Evolutionary conservation across 2,888 invertebrate species (phyloP).

Genomic region (Lithophane leautieri): DNA sequence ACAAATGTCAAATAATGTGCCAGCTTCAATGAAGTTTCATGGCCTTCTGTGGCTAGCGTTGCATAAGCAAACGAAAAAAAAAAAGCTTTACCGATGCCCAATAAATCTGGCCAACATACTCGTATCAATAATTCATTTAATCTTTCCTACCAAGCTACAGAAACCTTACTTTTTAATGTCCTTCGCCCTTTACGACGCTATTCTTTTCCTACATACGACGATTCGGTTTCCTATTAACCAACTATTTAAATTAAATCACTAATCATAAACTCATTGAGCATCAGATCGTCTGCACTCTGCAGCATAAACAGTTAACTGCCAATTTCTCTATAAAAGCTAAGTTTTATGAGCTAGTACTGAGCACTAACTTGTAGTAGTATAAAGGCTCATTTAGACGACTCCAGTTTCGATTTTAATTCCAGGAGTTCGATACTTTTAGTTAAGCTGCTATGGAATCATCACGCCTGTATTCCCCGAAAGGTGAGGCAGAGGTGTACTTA

Average conservation of each 20-base stretch:
- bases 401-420: background rate
- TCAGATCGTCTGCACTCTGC: background rate
- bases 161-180: too few species aligned
- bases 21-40: too few species aligned
- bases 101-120: background rate
- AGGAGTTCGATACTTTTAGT: background rate
- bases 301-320: conserved; percentile 17
- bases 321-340: conserved; percentile 26
- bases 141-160: background rate
- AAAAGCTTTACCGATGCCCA: too few species aligned
- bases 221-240: conserved; percentile 7
- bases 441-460: too few species aligned
- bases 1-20: too few species aligned
- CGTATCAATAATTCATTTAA: background rate
- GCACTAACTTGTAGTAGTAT: conserved; percentile 17
- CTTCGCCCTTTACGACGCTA: background rate
- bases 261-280: conserved; percentile 31
- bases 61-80: too few species aligned
- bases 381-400: background rate
- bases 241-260: conserved; percentile 17
- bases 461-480: too few species aligned
- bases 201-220: background rate
- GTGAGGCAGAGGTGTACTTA: too few species aligned
- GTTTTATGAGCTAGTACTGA: conserved; percentile 24
- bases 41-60: too few species aligned